These are phyloP conservation scores for Eupithecia exiguata DNA, from an alignment of 2,888 invertebrate species.

Conservation along the genomic window DNA sequence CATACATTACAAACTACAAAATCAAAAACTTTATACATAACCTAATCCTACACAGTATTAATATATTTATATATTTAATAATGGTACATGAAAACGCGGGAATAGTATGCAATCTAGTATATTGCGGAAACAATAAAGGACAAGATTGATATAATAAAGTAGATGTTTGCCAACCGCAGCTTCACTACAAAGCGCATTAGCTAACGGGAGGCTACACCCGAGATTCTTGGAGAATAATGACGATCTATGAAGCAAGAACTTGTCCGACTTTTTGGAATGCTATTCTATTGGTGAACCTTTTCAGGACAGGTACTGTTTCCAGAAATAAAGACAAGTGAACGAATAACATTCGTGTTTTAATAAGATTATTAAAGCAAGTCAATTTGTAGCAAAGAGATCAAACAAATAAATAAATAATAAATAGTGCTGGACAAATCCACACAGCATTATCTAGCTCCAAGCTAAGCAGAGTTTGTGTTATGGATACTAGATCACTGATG, in stretches of 20 bases:
- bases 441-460: too few species aligned
- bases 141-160: constrained; percentile 59
- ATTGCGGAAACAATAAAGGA: constrained; percentile 67
- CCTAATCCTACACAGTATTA: too few species aligned
- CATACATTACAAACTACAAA: too few species aligned
- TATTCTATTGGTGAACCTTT: not conserved
- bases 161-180: constrained; percentile 30
- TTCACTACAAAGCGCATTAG: constrained; percentile 20
- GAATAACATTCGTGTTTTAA: too few species aligned
- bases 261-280: not conserved
- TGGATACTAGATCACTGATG: too few species aligned
- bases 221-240: constrained; percentile 7
- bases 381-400: too few species aligned
- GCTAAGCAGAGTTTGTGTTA: too few species aligned
- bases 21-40: too few species aligned
- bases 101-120: constrained; percentile 52
- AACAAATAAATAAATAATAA: too few species aligned
- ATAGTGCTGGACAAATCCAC: too few species aligned
- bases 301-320: not conserved
- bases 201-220: constrained; percentile 14
- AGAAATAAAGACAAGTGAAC: not conserved
- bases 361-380: too few species aligned
- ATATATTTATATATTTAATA: constrained; percentile 1
- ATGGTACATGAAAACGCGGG: not conserved
- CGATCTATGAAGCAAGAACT: not conserved